Conservation (phyloP, 2,797 vertebrate species). For the Lates japonicus region DNA sequence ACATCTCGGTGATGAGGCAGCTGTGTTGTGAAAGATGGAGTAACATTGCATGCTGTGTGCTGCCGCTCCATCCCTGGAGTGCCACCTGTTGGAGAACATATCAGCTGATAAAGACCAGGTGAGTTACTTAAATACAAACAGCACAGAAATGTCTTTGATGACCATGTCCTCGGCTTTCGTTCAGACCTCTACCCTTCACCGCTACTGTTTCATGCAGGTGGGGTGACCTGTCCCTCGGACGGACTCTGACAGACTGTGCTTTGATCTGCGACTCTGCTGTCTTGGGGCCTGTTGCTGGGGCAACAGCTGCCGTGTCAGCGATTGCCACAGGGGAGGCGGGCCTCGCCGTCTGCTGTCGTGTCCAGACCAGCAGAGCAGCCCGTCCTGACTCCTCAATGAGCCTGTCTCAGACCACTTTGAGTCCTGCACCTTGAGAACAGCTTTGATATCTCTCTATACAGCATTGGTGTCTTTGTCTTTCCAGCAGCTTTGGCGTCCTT, state of each 20-base stretch:
- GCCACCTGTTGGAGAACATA: conserved; percentile 82
- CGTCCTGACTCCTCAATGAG: conserved; percentile 35
- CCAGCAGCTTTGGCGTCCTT: neutral
- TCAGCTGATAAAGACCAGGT: conserved; percentile 82
- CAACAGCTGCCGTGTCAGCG: conserved; percentile 81
- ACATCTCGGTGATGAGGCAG: conserved; percentile 40
- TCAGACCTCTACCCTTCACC: neutral
- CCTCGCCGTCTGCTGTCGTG: conserved; percentile 88
- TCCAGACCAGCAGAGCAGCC: conserved; percentile 45
- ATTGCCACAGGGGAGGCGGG: conserved; percentile 45
- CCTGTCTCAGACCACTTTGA: neutral
- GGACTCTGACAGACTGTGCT: conserved; percentile 91
- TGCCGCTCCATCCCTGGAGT: conserved; percentile 86
- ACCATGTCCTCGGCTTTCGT: too few relatives aligned
- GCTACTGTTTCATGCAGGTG: conserved; percentile 76
- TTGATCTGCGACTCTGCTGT: conserved; percentile 64
- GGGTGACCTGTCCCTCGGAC: conserved; percentile 87
- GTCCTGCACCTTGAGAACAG: neutral
- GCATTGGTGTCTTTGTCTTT: conserved; percentile 5
- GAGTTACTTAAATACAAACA: conserved; percentile 1
- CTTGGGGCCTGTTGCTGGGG: conserved; percentile 79
- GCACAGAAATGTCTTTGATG: neutral
- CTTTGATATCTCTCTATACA: neutral
- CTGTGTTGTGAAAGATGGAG: conserved; percentile 71
- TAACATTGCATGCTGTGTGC: conserved; percentile 81